phyloP scores from a whole-genome alignment of 2,888 invertebrate species.

The Epinotia brunnichana region DNA sequence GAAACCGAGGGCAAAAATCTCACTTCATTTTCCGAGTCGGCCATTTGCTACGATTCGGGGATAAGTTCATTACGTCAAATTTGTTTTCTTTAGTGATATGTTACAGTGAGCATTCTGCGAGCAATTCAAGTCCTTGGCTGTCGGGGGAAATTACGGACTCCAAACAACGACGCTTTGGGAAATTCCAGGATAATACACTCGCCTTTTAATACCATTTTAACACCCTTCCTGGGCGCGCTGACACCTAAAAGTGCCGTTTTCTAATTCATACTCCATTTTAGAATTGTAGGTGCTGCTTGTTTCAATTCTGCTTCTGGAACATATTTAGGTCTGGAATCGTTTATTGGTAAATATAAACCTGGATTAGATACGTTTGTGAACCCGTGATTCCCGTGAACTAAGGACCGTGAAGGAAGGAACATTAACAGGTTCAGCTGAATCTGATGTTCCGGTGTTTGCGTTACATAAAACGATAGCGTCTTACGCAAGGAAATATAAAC shows the following conservation, averaged over 20 bases:
- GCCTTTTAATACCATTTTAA: constrained; percentile 23
- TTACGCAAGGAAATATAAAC: too few species aligned
- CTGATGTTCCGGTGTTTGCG: too few species aligned
- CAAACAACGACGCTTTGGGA: constrained; percentile 27
- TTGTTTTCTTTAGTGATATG: constrained; percentile 27
- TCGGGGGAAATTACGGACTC: constrained; percentile 28
- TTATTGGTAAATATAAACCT: not conserved
- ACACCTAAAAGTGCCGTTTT: not conserved
- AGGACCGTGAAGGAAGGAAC: not conserved
- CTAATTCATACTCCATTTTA: not conserved
- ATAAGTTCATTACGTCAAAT: constrained; percentile 24
- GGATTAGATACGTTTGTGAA: not conserved
- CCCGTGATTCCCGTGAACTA: not conserved
- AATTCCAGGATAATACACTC: constrained; percentile 23
- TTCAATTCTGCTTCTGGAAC: not conserved
- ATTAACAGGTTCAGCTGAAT: too few species aligned
- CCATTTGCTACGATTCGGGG: not conserved
- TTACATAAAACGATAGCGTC: too few species aligned
- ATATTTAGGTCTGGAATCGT: not conserved
- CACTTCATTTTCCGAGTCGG: not conserved
- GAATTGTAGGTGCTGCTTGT: not conserved
- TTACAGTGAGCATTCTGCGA: constrained; percentile 8
- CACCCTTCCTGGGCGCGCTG: not conserved
- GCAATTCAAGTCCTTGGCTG: constrained; percentile 23
- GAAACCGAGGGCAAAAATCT: not conserved